phyloP scores from a whole-genome alignment of 2,888 invertebrate species.

The Ophioninae sp. region DNA sequence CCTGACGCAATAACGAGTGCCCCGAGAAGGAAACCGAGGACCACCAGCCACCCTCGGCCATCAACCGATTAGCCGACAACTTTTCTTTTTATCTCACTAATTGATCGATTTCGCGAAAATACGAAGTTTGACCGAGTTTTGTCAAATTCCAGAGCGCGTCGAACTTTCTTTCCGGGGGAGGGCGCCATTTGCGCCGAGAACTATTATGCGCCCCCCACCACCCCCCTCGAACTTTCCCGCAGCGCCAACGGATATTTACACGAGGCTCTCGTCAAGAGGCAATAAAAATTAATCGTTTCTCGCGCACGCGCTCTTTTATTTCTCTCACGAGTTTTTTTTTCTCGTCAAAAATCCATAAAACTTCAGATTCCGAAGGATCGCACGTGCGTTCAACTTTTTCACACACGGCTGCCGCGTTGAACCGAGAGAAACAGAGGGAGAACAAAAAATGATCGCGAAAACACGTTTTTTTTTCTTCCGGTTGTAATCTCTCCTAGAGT shows the following conservation, averaged over 20 bases:
- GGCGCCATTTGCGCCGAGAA: not conserved
- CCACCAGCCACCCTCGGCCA: not conserved
- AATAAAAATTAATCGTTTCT: not conserved
- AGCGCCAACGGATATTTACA: not conserved
- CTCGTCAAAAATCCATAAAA: not conserved
- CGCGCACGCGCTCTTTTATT: not conserved
- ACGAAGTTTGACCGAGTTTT: constrained; percentile 9
- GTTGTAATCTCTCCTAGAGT: not conserved
- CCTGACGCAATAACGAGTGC: constrained; percentile 33
- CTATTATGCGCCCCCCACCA: not conserved
- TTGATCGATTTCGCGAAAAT: not conserved
- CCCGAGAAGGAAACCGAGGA: not conserved
- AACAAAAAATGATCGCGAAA: not conserved
- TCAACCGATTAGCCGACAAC: not conserved
- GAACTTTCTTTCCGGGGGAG: not conserved
- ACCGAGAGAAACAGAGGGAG: not conserved
- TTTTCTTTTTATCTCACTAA: not conserved
- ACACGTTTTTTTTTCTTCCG: not conserved
- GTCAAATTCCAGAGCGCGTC: constrained; percentile 10
- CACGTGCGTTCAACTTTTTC: constrained; percentile 26
- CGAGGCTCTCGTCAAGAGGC: not conserved
- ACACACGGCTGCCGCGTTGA: not conserved
- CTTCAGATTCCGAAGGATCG: not conserved
- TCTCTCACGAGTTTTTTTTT: not conserved
- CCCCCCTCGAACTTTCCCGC: not conserved